These are phyloP conservation scores for Triplophysa rosa DNA, from an alignment of 2,113 vertebrate genomes.

Conservation along the genomic window DNA sequence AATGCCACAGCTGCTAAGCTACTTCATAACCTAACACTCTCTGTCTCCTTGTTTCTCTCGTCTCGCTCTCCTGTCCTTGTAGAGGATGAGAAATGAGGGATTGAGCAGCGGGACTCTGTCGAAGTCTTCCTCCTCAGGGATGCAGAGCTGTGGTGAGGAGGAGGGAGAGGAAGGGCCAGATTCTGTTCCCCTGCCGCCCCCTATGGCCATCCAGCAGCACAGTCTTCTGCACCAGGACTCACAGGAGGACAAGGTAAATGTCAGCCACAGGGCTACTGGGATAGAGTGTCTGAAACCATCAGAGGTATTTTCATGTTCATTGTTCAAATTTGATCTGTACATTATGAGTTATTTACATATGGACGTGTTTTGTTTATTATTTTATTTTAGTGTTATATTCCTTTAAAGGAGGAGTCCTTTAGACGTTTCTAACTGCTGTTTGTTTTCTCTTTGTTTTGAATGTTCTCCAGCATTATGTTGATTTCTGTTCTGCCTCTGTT, in stretches of 20 bases:
- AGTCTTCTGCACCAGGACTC: constrained; percentile 95
- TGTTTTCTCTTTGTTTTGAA: constrained; percentile 49
- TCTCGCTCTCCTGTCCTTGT: constrained; percentile 51
- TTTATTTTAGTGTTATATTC: neutral
- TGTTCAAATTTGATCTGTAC: no score
- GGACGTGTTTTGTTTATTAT: neutral
- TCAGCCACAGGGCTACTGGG: neutral
- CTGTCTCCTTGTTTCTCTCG: neutral
- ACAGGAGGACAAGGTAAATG: constrained; percentile 94
- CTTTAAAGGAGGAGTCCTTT: neutral
- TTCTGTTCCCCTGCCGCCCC: constrained; percentile 89
- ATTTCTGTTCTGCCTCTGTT: constrained; percentile 95
- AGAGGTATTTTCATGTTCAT: no score
- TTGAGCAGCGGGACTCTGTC: constrained; percentile 95
- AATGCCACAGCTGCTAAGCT: neutral
- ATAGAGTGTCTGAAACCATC: no score
- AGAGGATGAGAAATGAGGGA: constrained; percentile 95
- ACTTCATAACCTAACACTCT: neutral
- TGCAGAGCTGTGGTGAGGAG: constrained; percentile 99
- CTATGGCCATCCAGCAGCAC: constrained; percentile 99
- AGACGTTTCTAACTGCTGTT: constrained; percentile 25
- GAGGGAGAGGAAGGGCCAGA: constrained; percentile 95
- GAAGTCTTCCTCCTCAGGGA: constrained; percentile 97
- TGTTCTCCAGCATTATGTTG: constrained; percentile 84
- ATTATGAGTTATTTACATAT: no score